Conservation (phyloP, 2,797 vertebrate species). For the Cossypha caffra region DNA sequence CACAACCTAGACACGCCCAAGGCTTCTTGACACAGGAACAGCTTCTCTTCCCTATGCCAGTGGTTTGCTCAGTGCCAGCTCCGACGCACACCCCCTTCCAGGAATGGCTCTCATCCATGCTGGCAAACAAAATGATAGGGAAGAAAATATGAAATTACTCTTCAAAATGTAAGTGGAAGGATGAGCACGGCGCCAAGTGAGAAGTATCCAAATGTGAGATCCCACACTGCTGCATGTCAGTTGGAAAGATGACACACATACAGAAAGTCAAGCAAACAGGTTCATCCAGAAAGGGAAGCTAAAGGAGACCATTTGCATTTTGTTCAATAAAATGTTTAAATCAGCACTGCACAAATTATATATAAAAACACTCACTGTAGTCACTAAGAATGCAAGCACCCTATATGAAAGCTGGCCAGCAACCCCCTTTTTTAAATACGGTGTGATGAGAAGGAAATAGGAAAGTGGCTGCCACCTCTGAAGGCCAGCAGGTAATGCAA, state of each 20-base stretch:
- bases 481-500: conserved; percentile 60
- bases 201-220: conserved; percentile 78
- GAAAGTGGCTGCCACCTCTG: conserved; percentile 31
- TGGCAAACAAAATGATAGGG: conserved; percentile 80
- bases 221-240: conserved; percentile 79
- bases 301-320: conserved; percentile 19
- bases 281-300: conserved; percentile 46
- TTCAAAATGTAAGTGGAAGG: conserved; percentile 81
- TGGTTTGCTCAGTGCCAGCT: conserved; percentile 73
- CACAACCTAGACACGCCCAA: conserved; percentile 68
- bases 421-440: conserved; percentile 17
- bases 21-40: conserved; percentile 79
- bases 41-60: conserved; percentile 79
- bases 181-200: conserved; percentile 75
- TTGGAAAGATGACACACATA: conserved; percentile 65
- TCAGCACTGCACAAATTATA: conserved; percentile 1
- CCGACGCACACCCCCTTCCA: conserved; percentile 77
- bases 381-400: background rate
- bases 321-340: conserved; percentile 39
- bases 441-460: conserved; percentile 18
- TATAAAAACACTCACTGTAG: conserved; percentile 33
- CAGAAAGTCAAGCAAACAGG: conserved; percentile 61
- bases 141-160: conserved; percentile 85
- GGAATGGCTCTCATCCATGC: conserved; percentile 82
- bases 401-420: conserved; percentile 36